Base-by-base conservation (phyloP, 2,888 invertebrate genomes). In the Pegoplata infirma region DNA sequence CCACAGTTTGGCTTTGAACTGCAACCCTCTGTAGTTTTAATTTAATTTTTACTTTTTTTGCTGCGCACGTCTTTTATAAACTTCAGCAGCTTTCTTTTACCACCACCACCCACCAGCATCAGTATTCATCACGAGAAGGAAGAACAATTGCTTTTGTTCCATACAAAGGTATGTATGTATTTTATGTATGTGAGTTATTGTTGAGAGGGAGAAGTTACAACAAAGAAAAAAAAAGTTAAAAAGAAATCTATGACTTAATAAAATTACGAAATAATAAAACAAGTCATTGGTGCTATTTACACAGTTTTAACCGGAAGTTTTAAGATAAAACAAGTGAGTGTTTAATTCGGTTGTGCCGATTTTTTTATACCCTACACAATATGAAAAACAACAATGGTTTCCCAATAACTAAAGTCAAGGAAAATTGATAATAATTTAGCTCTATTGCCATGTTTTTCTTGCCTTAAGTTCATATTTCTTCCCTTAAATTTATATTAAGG, bases 21-120 rank as follows among this genome's bases (percentile, higher is more conserved):
- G 58, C 74, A 75, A 75, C 79, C 79, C 79, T 71, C 75, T 61
- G 40, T 14, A 67, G 74, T 75, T 75, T 58, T 79, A 79, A 79
- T 79, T 75, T 66, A 79, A 79, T 79, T 79, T 75, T 58, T 19
- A 5, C n/a, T n/a, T 56, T 40, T 71, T 53, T 71, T 75, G 67
- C 61, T 51, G 67, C 71, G 79, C 75, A 67, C 71, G 79, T 79
- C 79, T 75, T 79, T 79, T 79, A 74, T 63, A 56, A 58, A 56
- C 55, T 71, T 72, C 49, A 71, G 46, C 68, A 51, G 21, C 46
- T 55, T 46, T 49, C 68, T 49, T 68, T n/a, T 64, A 8, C 46
- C 4, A 46, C 23, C 59, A n/a, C n/a, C n/a, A n/a, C n/a, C n/a
- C n/a, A n/a, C n/a, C n/a, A n/a, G n/a, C 59, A 59, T 40, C 36